Evolutionary conservation across 2,888 invertebrate genomes (phyloP).

Genomic region (Idaea aversata): DNA sequence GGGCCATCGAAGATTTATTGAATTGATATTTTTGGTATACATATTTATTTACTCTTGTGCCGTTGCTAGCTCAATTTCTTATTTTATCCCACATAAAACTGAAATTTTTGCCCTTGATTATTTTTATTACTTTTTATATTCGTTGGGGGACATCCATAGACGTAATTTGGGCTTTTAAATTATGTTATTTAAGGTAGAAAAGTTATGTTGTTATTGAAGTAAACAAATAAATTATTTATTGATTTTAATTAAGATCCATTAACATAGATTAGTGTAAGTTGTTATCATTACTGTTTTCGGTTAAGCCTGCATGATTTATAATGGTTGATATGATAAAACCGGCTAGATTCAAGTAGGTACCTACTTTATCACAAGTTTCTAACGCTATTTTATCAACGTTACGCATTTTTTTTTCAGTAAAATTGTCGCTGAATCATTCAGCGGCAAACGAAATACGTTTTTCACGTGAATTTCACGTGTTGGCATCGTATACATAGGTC

Average conservation of each 20-base stretch:
- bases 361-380: background rate
- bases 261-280: background rate
- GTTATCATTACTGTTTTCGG: background rate
- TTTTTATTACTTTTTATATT: too few relatives aligned
- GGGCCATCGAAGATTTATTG: too few relatives aligned
- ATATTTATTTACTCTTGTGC: too few relatives aligned
- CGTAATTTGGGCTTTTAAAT: background rate
- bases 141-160: too few relatives aligned
- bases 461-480: background rate
- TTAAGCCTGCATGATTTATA: background rate
- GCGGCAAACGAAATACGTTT: background rate
- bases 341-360: background rate
- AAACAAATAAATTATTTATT: background rate
- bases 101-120: too few relatives aligned
- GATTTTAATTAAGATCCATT: background rate
- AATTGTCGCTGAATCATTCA: background rate
- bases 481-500: background rate
- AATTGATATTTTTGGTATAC: too few relatives aligned
- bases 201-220: background rate
- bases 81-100: too few relatives aligned
- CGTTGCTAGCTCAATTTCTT: too few relatives aligned
- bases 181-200: background rate
- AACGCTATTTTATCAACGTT: background rate
- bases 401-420: background rate
- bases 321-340: background rate